Evolutionary conservation across 64 coral and sea anemone genomes (phyloP).

Genomic region (Cladopsammia gracilis): DNA sequence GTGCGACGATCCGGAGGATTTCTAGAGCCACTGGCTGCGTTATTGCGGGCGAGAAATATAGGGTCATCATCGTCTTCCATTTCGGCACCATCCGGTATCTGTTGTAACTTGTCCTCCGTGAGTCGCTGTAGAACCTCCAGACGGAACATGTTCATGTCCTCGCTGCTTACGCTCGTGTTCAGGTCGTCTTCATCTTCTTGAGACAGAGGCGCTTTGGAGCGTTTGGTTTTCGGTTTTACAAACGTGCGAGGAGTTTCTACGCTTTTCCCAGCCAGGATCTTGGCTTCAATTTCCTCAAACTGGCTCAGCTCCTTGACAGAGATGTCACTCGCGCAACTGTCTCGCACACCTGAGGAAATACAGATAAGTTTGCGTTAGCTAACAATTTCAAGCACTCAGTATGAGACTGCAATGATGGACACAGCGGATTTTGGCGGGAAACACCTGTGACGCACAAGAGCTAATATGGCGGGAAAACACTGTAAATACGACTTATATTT

Average conservation of each 20-base stretch:
- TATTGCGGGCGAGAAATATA: conserved; percentile 61
- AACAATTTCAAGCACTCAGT: not conserved
- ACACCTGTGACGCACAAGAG: no score
- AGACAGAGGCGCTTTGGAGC: not conserved
- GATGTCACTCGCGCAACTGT: conserved; percentile 45
- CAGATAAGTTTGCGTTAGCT: not conserved
- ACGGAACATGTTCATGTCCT: conserved; percentile 93
- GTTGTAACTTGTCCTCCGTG: conserved; percentile 64
- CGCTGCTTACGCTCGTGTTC: conserved; percentile 88
- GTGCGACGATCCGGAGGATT: conserved; percentile 2
- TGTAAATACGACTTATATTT: no score
- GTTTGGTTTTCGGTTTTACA: conserved; percentile 6
- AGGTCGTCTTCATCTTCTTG: conserved; percentile 79
- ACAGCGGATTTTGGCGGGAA: no score
- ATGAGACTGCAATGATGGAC: not conserved
- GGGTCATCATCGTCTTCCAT: conserved; percentile 80
- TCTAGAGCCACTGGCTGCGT: conserved; percentile 3
- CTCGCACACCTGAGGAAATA: conserved; percentile 17
- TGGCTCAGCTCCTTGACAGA: conserved; percentile 63
- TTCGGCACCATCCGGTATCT: conserved; percentile 55
- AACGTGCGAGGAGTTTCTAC: conserved; percentile 30
- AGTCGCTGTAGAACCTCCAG: conserved; percentile 86
- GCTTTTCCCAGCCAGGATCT: conserved; percentile 50
- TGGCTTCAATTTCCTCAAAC: conserved; percentile 74
- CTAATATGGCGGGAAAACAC: no score